Evolutionary conservation across 2,113 vertebrate species (phyloP).

Genomic region (Cebidichthys violaceus): DNA sequence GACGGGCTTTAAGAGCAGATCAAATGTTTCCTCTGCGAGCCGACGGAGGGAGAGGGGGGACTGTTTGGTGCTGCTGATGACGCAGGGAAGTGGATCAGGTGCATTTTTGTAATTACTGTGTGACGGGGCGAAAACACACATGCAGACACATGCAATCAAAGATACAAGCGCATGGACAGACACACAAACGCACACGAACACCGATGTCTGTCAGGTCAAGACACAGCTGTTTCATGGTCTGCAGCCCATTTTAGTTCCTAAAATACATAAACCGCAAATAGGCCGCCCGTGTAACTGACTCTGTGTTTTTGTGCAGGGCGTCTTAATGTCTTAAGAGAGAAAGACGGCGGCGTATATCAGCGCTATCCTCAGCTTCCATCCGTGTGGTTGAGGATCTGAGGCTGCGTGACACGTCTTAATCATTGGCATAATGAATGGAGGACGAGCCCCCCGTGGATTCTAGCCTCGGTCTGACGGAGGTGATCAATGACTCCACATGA

Average conservation of each 20-base stretch:
- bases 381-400: constrained; percentile 30
- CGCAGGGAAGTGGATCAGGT: constrained; percentile 62
- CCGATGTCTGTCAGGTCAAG: constrained; percentile 58
- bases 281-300: constrained; percentile 31
- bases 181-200: neutral
- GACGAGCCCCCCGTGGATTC: constrained; percentile 53
- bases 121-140: constrained; percentile 37
- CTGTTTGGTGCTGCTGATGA: neutral
- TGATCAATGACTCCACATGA: constrained; percentile 72
- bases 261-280: constrained; percentile 52
- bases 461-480: constrained; percentile 64
- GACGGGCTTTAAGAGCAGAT: constrained; percentile 35
- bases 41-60: neutral
- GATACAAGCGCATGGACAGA: neutral
- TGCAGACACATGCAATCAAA: constrained; percentile 35
- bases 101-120: constrained; percentile 64
- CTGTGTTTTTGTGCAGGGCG: constrained; percentile 16
- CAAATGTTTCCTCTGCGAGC: constrained; percentile 43
- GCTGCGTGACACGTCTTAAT: constrained; percentile 63
- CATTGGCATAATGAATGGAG: constrained; percentile 64
- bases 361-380: constrained; percentile 49
- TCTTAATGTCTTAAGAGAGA: constrained; percentile 23
- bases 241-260: constrained; percentile 48
- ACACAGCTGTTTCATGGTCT: constrained; percentile 64
- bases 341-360: constrained; percentile 27